These are phyloP conservation scores for Gallinago stenura DNA, from an alignment of 2,797 vertebrate genomes.

Conservation along the genomic window DNA sequence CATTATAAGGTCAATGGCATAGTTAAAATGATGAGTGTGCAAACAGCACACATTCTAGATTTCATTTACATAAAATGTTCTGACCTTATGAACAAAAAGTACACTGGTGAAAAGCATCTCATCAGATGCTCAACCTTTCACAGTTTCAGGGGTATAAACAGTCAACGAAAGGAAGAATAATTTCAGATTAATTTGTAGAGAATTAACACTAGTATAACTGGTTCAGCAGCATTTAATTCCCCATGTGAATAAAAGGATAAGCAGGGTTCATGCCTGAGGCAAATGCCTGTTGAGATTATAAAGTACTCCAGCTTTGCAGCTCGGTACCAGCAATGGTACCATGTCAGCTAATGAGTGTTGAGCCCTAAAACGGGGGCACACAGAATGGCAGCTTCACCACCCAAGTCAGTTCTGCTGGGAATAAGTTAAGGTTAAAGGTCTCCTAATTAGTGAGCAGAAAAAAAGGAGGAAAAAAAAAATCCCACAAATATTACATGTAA, in stretches of 20 bases:
- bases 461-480: background rate
- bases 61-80: slow-evolving; percentile 45
- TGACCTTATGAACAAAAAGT: slow-evolving; percentile 31
- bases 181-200: slow-evolving; percentile 53
- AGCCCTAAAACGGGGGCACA: background rate
- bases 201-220: slow-evolving; percentile 36
- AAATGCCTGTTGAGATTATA: background rate
- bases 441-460: background rate
- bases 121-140: background rate
- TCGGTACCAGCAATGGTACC: background rate
- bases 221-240: slow-evolving; percentile 26
- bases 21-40: slow-evolving; percentile 53
- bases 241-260: slow-evolving; percentile 3
- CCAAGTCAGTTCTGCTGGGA: background rate
- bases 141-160: background rate
- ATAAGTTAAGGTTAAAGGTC: background rate
- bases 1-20: slow-evolving; percentile 36
- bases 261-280: background rate
- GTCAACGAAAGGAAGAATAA: slow-evolving; percentile 14
- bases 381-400: background rate
- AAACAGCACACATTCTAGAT: background rate
- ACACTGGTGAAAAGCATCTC: slow-evolving; percentile 12
- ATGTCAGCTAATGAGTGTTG: background rate
- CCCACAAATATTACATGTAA: background rate
- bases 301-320: background rate